Percentiles rank a stretch among this genome's conserved stretches.
Conservation (phyloP, 1,140 invertebrate species). For the Meloidogyne exigua region DNA sequence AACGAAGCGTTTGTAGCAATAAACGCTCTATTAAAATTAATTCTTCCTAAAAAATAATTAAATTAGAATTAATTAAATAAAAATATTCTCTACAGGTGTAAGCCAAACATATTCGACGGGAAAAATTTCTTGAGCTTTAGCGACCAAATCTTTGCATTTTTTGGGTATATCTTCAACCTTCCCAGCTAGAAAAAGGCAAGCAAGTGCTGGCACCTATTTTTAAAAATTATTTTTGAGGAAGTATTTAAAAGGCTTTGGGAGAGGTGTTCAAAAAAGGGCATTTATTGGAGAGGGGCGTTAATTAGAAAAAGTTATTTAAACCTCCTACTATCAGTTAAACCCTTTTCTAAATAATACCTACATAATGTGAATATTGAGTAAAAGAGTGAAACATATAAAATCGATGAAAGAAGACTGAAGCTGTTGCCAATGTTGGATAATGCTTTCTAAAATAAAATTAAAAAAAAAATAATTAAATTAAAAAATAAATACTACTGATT, state of each 20-base stretch:
- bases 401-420: constrained; percentile 93
- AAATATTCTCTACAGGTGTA: too few relatives aligned
- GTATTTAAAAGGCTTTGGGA: too few relatives aligned
- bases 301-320: too few relatives aligned
- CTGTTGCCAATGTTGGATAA: constrained; percentile 81
- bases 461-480: too few relatives aligned
- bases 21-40: constrained; percentile 95
- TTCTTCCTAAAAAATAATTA: constrained; percentile 74
- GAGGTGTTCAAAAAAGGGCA: too few relatives aligned
- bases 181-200: constrained; percentile 91
- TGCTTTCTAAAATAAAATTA: constrained; percentile 41
- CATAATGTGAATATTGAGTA: constrained; percentile 87
- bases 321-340: too few relatives aligned
- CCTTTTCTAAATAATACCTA: constrained; percentile 58
- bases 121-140: constrained; percentile 72
- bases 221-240: too few relatives aligned
- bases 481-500: too few relatives aligned
- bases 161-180: constrained; percentile 99
- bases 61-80: too few relatives aligned
- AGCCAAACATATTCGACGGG: too few relatives aligned
- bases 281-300: too few relatives aligned
- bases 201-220: constrained; percentile 83
- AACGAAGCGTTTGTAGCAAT: constrained; percentile 94
- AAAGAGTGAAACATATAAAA: constrained; percentile 99
- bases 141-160: constrained; percentile 96